Conservation (phyloP, 2,888 invertebrate species). For the Elysia crispata region DNA sequence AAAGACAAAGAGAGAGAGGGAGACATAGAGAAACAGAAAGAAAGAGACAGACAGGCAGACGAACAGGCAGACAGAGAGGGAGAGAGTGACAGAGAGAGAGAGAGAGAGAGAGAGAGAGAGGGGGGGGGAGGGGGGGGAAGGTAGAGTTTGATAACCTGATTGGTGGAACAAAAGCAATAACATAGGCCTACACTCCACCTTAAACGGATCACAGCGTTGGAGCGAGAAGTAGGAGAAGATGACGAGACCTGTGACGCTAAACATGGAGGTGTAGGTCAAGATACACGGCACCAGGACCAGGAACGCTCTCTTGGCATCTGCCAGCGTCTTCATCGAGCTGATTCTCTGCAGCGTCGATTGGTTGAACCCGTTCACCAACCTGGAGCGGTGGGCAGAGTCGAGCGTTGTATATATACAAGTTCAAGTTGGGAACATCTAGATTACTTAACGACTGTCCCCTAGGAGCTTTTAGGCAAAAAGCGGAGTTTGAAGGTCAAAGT, state of each 20-base stretch:
- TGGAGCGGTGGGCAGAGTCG: background rate
- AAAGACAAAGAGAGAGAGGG: no score
- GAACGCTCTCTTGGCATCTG: slow-evolving; percentile 55
- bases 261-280: background rate
- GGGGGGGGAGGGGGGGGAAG: no score
- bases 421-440: background rate
- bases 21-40: no score
- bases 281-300: background rate
- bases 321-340: slow-evolving; percentile 55
- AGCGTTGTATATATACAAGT: background rate
- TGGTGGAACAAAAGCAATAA: no score
- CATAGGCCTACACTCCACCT: slow-evolving; percentile 32
- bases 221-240: slow-evolving; percentile 36
- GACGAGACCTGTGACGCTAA: slow-evolving; percentile 1
- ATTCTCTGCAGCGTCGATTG: slow-evolving; percentile 63
- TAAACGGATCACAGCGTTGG: slow-evolving; percentile 34
- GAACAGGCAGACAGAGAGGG: no score
- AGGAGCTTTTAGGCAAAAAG: background rate
- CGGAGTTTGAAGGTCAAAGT: background rate
- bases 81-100: no score
- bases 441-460: background rate
- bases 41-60: no score
- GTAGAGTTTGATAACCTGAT: no score
- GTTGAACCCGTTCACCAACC: slow-evolving; percentile 57
- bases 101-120: no score